Percentiles rank a stretch among this genome's conserved stretches.
phyloP scores from a whole-genome alignment of 2,888 invertebrate genomes.

The Drosophila anomalata region DNA sequence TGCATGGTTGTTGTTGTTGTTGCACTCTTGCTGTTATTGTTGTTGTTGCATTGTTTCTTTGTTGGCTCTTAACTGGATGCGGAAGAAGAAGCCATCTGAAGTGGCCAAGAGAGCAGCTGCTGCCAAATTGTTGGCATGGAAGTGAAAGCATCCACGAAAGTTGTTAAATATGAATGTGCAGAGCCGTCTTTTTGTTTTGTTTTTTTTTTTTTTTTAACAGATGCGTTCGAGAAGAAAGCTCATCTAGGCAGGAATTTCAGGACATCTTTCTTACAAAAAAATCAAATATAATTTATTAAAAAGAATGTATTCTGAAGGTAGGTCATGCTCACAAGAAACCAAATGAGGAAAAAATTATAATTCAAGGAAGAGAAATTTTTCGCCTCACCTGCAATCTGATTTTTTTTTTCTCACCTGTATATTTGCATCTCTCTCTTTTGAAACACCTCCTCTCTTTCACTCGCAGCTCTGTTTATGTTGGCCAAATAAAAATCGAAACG shows the following conservation, averaged over 20 bases:
- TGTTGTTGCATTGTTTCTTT: background rate
- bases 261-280: background rate
- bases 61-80: slow-evolving; percentile 11
- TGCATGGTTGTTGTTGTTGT: background rate
- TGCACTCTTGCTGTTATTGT: background rate
- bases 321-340: slow-evolving; percentile 54
- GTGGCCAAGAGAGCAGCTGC: slow-evolving; percentile 23
- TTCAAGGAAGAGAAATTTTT: slow-evolving; percentile 44
- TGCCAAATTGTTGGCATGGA: slow-evolving; percentile 64
- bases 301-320: slow-evolving; percentile 55
- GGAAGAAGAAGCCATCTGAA: slow-evolving; percentile 37
- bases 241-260: background rate
- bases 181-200: background rate
- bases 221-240: slow-evolving; percentile 5
- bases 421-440: background rate
- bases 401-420: background rate
- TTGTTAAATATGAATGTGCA: slow-evolving; percentile 66
- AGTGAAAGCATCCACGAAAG: slow-evolving; percentile 75
- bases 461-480: background rate
- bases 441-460: slow-evolving; percentile 8
- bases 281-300: background rate
- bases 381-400: slow-evolving; percentile 3
- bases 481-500: background rate
- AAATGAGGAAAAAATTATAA: background rate
- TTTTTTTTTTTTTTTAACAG: background rate